Percentiles rank a stretch among this genome's conserved stretches.
These are phyloP conservation scores for Phytoseiulus persimilis DNA, from an alignment of 2,888 invertebrate species.

Conservation along the genomic window DNA sequence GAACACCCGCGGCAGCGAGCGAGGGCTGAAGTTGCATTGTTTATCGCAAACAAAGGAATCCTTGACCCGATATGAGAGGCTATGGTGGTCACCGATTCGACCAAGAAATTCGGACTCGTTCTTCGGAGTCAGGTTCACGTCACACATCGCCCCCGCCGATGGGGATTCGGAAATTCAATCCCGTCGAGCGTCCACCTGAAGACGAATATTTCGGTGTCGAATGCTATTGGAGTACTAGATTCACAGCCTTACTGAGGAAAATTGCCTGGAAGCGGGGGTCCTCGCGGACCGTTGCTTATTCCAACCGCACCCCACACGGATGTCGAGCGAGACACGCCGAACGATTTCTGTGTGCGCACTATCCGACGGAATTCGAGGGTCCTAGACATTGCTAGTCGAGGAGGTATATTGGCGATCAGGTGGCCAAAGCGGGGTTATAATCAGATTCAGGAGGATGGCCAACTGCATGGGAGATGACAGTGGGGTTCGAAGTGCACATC, in stretches of 20 bases:
- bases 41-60: neutral
- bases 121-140: neutral
- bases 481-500: neutral
- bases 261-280: no score
- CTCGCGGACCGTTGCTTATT: no score
- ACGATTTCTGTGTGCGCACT: neutral
- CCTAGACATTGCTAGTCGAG: neutral
- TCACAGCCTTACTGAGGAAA: no score
- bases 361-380: neutral
- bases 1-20: neutral
- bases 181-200: no score
- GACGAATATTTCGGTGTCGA: no score
- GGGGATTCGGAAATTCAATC: no score
- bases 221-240: no score
- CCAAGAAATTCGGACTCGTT: neutral
- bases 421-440: neutral
- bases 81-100: neutral
- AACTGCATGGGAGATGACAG: neutral
- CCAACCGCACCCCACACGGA: no score
- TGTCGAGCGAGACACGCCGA: neutral
- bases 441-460: neutral
- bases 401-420: neutral
- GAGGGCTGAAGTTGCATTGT: conserved; percentile 5
- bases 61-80: neutral
- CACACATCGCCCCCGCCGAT: no score